Conservation (phyloP, 2,797 vertebrate species). For the Prionace glauca region DNA sequence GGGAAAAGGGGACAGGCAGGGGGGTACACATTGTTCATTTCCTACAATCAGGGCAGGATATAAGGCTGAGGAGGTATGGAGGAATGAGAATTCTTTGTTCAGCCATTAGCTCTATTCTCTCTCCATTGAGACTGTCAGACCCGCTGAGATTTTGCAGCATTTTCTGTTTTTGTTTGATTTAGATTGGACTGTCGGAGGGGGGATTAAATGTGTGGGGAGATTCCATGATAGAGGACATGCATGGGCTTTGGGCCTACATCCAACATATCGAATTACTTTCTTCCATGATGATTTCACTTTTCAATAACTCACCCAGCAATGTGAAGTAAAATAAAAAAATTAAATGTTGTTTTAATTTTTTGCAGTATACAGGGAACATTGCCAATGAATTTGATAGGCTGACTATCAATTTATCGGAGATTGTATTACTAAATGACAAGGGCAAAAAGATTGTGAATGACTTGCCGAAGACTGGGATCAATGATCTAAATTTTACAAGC, state of each 20-base stretch:
- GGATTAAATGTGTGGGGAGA: neutral
- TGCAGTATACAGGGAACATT: constrained; percentile 66
- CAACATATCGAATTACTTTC: neutral
- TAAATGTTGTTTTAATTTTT: neutral
- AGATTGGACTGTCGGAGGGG: neutral
- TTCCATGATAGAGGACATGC: neutral
- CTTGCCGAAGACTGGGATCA: constrained; percentile 42
- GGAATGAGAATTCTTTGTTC: too few species aligned
- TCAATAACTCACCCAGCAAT: neutral
- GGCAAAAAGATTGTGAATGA: constrained; percentile 48
- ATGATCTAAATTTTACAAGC: constrained; percentile 49
- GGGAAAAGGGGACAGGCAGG: too few species aligned
- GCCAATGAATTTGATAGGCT: constrained; percentile 50
- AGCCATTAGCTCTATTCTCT: too few species aligned
- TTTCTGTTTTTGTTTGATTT: too few species aligned
- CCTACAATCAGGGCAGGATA: too few species aligned
- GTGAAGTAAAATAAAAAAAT: too few species aligned
- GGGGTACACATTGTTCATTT: too few species aligned
- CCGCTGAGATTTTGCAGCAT: too few species aligned
- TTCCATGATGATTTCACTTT: neutral
- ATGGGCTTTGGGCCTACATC: neutral
- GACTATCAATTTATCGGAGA: constrained; percentile 54
- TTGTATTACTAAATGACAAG: constrained; percentile 56
- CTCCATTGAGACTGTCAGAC: too few species aligned
- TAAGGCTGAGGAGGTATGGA: too few species aligned